Base-by-base conservation (phyloP, 2,797 vertebrate species). In the Molossus alvarezi region DNA sequence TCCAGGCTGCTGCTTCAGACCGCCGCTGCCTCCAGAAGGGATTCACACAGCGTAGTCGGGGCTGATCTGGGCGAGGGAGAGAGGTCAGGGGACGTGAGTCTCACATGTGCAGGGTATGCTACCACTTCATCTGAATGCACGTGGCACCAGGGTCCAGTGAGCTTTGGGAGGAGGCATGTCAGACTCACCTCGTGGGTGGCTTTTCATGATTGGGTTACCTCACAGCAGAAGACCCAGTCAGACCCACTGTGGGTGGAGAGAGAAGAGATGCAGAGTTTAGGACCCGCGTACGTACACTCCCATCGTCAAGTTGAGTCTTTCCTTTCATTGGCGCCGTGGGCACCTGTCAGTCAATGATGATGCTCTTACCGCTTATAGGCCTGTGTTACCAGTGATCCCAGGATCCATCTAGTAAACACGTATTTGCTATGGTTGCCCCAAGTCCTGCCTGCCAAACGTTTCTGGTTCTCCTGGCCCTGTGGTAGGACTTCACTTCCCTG, bases 281-380 rank as follows among this genome's bases (percentile, higher is more conserved):
- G 60, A 29, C 55, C 69, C 21, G 33, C 33, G 33, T 0, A 3
- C 51, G 37, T 60, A 20, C 9, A 10, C 12, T 9, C 57, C n/a
- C 18, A 2, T 11, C 1, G 15, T 37, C 45, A 41, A 12, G 20
- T 2, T 0, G 12, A 3, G 37, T 23, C 37, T 62, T 11, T 75
- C 64, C n/a, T 80, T 86, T 33, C 17, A 4, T 7, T 41, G 8
- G 85, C 5, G 2, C 17, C 51, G 0, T 48, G 0, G 12, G 71
- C 3, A 0, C 37, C 45, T 13, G n/a, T 29, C 33, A 9, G 4
- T 37, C 5, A 7, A 6, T 11, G 57, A 21, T 0, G 14, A 3
- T 1, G n/a, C 7, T 64, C 27, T 2, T 53, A 1, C 21, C 2
- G 33, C 5, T 51, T 27, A 7, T 27, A 65, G 90, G 37, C 45